Conservation (phyloP, 2,113 vertebrate genomes). For the Phoenicopterus ruber region DNA sequence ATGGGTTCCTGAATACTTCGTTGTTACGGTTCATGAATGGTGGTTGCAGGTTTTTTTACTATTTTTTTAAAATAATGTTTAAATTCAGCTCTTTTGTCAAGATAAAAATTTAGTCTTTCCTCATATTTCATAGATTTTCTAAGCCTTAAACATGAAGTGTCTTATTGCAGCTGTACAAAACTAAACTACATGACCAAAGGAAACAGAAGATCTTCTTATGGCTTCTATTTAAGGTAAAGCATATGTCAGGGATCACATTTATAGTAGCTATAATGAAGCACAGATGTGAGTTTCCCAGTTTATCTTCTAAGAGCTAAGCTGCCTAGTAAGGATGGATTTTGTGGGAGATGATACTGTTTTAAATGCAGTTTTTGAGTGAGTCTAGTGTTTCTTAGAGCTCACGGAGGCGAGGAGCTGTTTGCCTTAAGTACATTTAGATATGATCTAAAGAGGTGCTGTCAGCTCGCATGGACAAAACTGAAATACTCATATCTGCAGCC, state of each 20-base stretch:
- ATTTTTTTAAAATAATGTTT: not conserved
- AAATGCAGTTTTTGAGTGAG: not conserved
- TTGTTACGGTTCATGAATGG: not conserved
- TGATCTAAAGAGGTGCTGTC: not conserved
- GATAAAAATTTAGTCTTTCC: conserved; percentile 5
- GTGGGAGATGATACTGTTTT: not conserved
- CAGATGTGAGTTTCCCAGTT: not conserved
- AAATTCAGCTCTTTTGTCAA: not conserved
- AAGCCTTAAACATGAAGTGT: conserved; percentile 21
- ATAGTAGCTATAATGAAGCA: not conserved
- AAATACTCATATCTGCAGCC: not conserved
- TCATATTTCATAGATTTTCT: not conserved
- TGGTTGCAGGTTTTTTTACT: not conserved
- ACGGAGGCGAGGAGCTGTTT: not conserved
- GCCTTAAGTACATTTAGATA: not conserved
- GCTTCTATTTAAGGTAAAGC: not conserved
- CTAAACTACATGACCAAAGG: conserved; percentile 24
- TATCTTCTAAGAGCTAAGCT: not conserved
- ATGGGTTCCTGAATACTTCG: not conserved
- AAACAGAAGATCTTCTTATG: conserved; percentile 33
- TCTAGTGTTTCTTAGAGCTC: not conserved
- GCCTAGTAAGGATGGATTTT: not conserved
- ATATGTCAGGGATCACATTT: not conserved
- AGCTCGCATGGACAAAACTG: not conserved
- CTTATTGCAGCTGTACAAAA: conserved; percentile 36